phyloP scores from a whole-genome alignment of 2,113 vertebrate species.

The Silurus asotus region DNA sequence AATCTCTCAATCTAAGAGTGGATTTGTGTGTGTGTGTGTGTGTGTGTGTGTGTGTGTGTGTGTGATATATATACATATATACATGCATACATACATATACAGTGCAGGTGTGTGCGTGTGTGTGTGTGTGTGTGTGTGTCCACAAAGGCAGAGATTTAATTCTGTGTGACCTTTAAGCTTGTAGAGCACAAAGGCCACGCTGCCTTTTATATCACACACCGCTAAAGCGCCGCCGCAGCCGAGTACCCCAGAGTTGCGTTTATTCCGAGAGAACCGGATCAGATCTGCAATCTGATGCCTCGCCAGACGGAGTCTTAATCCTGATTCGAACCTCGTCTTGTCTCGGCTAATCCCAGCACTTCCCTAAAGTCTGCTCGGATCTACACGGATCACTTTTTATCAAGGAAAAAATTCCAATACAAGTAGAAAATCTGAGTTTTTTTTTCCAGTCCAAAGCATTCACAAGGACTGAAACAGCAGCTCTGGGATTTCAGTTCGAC shows the following conservation, averaged over 20 bases:
- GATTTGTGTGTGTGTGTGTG: constrained; percentile 20
- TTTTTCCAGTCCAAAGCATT: not conserved
- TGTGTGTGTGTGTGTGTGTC: not conserved
- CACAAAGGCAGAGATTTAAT: constrained; percentile 17
- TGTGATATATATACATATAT: too few species aligned
- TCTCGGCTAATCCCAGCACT: constrained; percentile 1
- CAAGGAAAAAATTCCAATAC: not conserved
- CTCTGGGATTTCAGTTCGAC: not conserved
- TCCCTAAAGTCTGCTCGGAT: constrained; percentile 1
- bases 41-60: not conserved
- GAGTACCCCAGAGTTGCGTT: not conserved
- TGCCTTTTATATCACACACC: constrained; percentile 31
- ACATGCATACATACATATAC: too few species aligned
- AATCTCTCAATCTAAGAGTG: constrained; percentile 17
- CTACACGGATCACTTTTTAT: constrained; percentile 8
- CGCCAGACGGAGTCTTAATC: constrained; percentile 10
- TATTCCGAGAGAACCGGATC: not conserved
- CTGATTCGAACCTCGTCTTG: not conserved
- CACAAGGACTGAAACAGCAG: not conserved
- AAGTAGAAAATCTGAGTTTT: not conserved
- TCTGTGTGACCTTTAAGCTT: constrained; percentile 50
- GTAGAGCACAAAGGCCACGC: constrained; percentile 43
- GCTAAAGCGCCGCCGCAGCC: constrained; percentile 19
- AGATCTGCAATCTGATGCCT: constrained; percentile 17
- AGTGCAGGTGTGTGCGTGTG: not conserved